Percentiles rank a stretch among this genome's conserved stretches.
phyloP scores from a whole-genome alignment of 2,888 invertebrate species.

The Hydriomena furcata region DNA sequence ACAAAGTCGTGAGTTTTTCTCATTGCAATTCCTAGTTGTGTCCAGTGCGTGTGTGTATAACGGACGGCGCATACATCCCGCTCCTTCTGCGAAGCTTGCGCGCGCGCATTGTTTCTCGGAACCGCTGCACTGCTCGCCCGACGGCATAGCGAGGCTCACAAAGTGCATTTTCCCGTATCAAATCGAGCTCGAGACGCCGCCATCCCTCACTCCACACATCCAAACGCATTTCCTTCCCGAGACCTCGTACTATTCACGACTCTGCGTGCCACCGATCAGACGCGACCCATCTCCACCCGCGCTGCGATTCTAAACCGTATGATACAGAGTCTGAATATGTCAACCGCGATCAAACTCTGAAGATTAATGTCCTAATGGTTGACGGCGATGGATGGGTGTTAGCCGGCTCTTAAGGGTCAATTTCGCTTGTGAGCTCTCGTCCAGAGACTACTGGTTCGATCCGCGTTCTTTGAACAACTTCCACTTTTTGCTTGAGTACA shows the following conservation, averaged over 20 bases:
- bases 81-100: slow-evolving; percentile 74
- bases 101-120: slow-evolving; percentile 76
- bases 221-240: slow-evolving; percentile 62
- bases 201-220: slow-evolving; percentile 61
- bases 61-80: slow-evolving; percentile 65
- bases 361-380: slow-evolving; percentile 65
- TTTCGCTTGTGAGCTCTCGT: slow-evolving; percentile 55
- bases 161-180: slow-evolving; percentile 58
- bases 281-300: slow-evolving; percentile 21
- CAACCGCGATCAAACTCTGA: slow-evolving; percentile 46
- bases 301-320: slow-evolving; percentile 56
- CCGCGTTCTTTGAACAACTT: slow-evolving; percentile 78
- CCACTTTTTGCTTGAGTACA: slow-evolving; percentile 76
- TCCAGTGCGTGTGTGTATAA: slow-evolving; percentile 60
- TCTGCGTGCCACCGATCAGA: slow-evolving; percentile 40
- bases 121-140: slow-evolving; percentile 59
- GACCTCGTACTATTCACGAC: slow-evolving; percentile 57
- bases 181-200: slow-evolving; percentile 59
- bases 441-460: slow-evolving; percentile 60
- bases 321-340: slow-evolving; percentile 58
- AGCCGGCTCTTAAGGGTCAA: slow-evolving; percentile 55
- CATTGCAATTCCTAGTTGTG: slow-evolving; percentile 71
- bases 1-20: slow-evolving; percentile 77
- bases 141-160: slow-evolving; percentile 64
- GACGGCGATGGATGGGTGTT: slow-evolving; percentile 53